These are phyloP conservation scores for Yponomeuta evonymella DNA, from an alignment of 2,888 invertebrate genomes.

Conservation along the genomic window DNA sequence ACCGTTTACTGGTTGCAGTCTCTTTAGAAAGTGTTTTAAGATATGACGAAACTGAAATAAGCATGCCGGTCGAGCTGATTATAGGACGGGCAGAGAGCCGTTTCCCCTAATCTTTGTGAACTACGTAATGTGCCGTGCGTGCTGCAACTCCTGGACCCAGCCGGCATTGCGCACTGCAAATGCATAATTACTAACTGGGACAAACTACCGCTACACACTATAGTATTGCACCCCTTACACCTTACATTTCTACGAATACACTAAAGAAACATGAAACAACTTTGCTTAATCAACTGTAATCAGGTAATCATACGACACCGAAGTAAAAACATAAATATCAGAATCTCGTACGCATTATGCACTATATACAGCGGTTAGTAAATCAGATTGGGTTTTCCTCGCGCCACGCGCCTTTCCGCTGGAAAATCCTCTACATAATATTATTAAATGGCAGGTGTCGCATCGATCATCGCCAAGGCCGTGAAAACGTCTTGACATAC, in stretches of 20 bases:
- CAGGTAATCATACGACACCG: background rate
- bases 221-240: slow-evolving; percentile 8
- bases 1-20: slow-evolving; percentile 58
- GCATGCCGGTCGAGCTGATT: slow-evolving; percentile 46
- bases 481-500: slow-evolving; percentile 68
- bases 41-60: slow-evolving; percentile 67
- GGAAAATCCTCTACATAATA: slow-evolving; percentile 9
- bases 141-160: slow-evolving; percentile 40
- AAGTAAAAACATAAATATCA: background rate
- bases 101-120: slow-evolving; percentile 46
- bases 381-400: background rate
- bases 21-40: slow-evolving; percentile 69
- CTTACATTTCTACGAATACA: background rate
- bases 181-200: slow-evolving; percentile 43
- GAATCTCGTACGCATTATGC: background rate
- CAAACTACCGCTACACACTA: slow-evolving; percentile 37
- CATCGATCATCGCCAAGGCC: slow-evolving; percentile 51
- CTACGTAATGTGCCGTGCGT: slow-evolving; percentile 64
- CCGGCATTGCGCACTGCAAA: slow-evolving; percentile 16
- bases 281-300: background rate
- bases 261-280: background rate
- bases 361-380: background rate
- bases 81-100: slow-evolving; percentile 50
- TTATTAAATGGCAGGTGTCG: background rate
- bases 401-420: background rate